These are phyloP conservation scores for Candidula unifasciata DNA, from an alignment of 2,888 invertebrate species.

Conservation along the genomic window DNA sequence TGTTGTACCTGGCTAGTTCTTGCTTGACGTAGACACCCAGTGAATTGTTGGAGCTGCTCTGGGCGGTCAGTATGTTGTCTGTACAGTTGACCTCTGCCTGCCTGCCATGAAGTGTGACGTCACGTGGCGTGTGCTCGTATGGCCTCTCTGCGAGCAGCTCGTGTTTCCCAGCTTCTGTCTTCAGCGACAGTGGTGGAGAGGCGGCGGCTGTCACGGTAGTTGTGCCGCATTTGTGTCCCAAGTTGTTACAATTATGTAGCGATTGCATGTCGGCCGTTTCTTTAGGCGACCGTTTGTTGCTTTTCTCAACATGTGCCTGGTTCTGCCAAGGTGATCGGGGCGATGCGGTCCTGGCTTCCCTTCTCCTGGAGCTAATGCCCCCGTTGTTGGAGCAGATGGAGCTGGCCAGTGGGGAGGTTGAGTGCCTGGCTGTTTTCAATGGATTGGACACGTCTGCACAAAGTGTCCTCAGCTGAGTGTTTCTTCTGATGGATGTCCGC, in stretches of 20 bases:
- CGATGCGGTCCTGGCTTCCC: neutral
- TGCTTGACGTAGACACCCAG: too few relatives aligned
- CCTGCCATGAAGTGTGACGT: neutral
- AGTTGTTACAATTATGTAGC: neutral
- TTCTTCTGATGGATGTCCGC: neutral
- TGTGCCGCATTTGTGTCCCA: neutral
- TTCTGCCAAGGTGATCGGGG: neutral
- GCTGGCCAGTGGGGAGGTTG: neutral
- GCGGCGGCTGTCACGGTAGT: neutral
- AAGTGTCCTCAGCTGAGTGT: neutral
- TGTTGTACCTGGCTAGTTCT: too few relatives aligned
- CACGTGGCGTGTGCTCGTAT: neutral
- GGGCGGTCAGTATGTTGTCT: too few relatives aligned
- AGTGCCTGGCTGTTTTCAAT: too few relatives aligned
- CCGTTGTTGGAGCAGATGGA: neutral
- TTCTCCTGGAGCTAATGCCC: neutral
- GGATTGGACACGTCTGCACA: neutral
- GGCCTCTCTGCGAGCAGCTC: too few relatives aligned
- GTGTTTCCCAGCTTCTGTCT: too few relatives aligned
- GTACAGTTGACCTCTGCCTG: neutral
- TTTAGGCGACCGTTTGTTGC: neutral
- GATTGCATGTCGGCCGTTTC: too few relatives aligned
- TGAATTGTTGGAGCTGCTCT: too few relatives aligned
- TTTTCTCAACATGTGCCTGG: neutral
- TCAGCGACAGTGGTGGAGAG: neutral